Percentiles rank a stretch among this genome's conserved stretches.
phyloP scores from a whole-genome alignment of 2,797 vertebrate species.

The Jordanella pulchra region DNA sequence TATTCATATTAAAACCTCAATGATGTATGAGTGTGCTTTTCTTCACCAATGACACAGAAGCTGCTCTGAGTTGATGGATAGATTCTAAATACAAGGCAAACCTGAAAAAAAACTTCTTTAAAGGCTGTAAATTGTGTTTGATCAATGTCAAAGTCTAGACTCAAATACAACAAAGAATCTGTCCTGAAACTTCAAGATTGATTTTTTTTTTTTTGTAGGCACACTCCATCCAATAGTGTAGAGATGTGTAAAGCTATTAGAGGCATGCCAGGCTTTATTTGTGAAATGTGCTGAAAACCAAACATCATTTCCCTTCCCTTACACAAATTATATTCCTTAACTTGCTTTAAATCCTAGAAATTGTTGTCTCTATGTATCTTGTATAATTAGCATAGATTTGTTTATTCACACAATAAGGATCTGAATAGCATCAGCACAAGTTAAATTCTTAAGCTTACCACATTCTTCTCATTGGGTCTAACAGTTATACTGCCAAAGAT shows the following conservation, averaged over 20 bases:
- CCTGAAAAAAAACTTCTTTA: background rate
- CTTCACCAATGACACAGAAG: background rate
- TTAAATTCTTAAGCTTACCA: slow-evolving; percentile 79
- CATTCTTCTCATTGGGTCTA: slow-evolving; percentile 95
- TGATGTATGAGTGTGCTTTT: background rate
- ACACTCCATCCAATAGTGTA: background rate
- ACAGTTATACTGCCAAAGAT: slow-evolving; percentile 92
- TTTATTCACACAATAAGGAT: background rate
- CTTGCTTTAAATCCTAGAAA: background rate
- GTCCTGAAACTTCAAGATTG: background rate
- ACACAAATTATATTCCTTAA: background rate
- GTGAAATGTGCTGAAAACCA: background rate
- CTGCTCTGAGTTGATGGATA: background rate
- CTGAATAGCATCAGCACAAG: background rate
- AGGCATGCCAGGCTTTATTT: background rate
- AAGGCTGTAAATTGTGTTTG: background rate
- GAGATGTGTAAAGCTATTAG: background rate
- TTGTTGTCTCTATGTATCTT: background rate
- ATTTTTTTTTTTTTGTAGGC: background rate
- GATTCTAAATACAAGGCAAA: background rate
- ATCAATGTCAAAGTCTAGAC: background rate
- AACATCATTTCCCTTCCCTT: background rate
- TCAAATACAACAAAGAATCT: background rate
- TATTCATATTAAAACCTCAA: background rate
- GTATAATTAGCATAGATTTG: background rate